Percentiles rank a stretch among this genome's conserved stretches.
Evolutionary conservation across 1,140 invertebrate species (phyloP).

Genomic region (Drosophila guanche): DNA sequence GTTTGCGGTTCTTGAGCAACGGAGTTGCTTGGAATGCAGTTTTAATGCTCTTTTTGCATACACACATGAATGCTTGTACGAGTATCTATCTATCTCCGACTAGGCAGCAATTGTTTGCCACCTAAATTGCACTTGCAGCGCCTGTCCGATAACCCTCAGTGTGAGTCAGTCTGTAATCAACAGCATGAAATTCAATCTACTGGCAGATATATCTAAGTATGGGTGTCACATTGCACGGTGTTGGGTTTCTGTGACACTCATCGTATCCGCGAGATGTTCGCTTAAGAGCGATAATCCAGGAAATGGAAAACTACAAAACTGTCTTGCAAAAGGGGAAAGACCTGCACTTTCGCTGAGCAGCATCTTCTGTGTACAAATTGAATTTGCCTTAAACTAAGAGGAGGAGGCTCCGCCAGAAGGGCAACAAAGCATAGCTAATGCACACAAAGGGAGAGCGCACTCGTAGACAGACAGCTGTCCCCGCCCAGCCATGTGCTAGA

Average conservation of each 20-base stretch:
- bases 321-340: background rate
- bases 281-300: too few relatives aligned
- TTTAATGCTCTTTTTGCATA: slow-evolving; percentile 67
- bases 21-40: slow-evolving; percentile 74
- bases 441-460: slow-evolving; percentile 27
- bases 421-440: slow-evolving; percentile 44
- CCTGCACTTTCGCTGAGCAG: too few relatives aligned
- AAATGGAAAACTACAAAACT: slow-evolving; percentile 6
- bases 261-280: too few relatives aligned
- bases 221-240: too few relatives aligned
- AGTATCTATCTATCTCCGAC: background rate
- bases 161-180: too few relatives aligned
- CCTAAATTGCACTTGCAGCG: too few relatives aligned
- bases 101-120: too few relatives aligned
- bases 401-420: slow-evolving; percentile 1
- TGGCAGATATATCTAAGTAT: too few relatives aligned
- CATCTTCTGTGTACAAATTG: slow-evolving; percentile 48
- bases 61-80: slow-evolving; percentile 12
- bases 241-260: too few relatives aligned
- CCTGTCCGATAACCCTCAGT: too few relatives aligned
- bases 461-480: background rate
- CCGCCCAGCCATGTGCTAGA: background rate
- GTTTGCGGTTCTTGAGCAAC: slow-evolving; percentile 64
- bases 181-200: too few relatives aligned
- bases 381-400: slow-evolving; percentile 23